A percentile compares a stretch with the other conserved stretches of the same genome.
Conservation (phyloP, 1,140 invertebrate genomes). For the Platorchestia sp. region DNA sequence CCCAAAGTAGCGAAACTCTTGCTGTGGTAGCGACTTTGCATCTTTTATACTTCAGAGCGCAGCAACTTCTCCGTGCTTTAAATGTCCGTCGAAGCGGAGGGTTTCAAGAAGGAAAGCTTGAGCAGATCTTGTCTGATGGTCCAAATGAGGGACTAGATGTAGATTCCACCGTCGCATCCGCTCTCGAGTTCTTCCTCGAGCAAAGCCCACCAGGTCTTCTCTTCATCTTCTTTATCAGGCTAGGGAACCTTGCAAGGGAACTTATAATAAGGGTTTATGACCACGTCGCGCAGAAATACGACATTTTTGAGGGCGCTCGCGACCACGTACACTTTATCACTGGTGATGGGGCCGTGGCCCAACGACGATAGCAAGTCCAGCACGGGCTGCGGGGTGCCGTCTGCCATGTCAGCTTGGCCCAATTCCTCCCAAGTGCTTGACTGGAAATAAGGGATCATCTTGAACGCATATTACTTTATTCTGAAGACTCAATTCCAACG, state of each 20-base stretch:
- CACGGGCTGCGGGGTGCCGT: neutral
- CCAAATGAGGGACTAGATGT: neutral
- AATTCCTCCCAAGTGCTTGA: slow-evolving; percentile 20
- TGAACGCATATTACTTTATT: neutral
- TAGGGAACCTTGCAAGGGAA: neutral
- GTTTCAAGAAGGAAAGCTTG: neutral
- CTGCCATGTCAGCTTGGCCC: neutral
- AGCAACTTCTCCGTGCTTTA: neutral
- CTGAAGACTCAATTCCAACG: neutral
- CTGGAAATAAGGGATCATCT: slow-evolving; percentile 26
- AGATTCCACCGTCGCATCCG: neutral
- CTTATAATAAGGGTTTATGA: slow-evolving; percentile 47
- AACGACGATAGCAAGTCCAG: neutral
- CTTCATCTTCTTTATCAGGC: neutral
- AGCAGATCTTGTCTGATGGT: neutral
- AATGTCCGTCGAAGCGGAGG: neutral
- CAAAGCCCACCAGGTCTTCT: neutral
- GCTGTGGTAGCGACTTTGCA: neutral
- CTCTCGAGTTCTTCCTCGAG: slow-evolving; percentile 1
- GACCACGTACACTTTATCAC: slow-evolving; percentile 10
- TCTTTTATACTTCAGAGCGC: neutral
- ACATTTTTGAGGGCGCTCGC: slow-evolving; percentile 12
- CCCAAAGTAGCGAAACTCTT: neutral
- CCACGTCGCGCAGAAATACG: neutral
- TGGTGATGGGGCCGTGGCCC: neutral